Conservation (phyloP, 2,888 invertebrate genomes). For the Lasius platythorax region DNA sequence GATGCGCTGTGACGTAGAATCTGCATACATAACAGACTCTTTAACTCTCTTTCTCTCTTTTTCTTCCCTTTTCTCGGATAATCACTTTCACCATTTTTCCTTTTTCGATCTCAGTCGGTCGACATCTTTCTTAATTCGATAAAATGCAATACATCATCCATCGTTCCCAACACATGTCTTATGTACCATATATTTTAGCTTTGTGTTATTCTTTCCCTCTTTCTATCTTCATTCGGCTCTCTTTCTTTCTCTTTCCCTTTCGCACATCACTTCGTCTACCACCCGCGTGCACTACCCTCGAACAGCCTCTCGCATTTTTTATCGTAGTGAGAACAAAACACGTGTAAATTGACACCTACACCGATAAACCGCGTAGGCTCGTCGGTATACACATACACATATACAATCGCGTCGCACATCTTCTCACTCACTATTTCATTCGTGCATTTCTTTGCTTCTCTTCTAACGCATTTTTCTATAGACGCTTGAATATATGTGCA, state of each 20-base stretch:
- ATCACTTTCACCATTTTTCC: conserved; percentile 12
- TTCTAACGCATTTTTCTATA: conserved; percentile 63
- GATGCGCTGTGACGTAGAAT: conserved; percentile 71
- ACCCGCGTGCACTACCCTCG: conserved; percentile 63
- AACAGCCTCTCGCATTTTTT: conserved; percentile 81
- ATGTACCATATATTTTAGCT: conserved; percentile 59
- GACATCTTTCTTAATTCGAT: conserved; percentile 54
- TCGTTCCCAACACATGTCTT: conserved; percentile 57
- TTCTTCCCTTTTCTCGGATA: not conserved
- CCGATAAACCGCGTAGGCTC: conserved; percentile 73
- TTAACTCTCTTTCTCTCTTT: too few relatives aligned
- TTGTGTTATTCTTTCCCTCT: conserved; percentile 58
- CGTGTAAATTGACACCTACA: conserved; percentile 83
- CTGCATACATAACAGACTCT: conserved; percentile 47
- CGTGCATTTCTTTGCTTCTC: conserved; percentile 47
- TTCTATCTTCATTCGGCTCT: conserved; percentile 1
- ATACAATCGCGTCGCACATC: conserved; percentile 39
- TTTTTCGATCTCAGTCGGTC: conserved; percentile 2
- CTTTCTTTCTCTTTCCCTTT: conserved; percentile 24
- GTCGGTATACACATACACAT: conserved; percentile 15
- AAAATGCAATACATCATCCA: conserved; percentile 71
- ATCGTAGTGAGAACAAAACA: conserved; percentile 82
- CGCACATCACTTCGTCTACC: conserved; percentile 55
- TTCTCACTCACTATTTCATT: conserved; percentile 35
- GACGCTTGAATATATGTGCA: conserved; percentile 53